A percentile compares a stretch with the other conserved stretches of the same genome.
These are phyloP conservation scores for Alces alces DNA, from an alignment of 2,113 vertebrate genomes.

Conservation along the genomic window DNA sequence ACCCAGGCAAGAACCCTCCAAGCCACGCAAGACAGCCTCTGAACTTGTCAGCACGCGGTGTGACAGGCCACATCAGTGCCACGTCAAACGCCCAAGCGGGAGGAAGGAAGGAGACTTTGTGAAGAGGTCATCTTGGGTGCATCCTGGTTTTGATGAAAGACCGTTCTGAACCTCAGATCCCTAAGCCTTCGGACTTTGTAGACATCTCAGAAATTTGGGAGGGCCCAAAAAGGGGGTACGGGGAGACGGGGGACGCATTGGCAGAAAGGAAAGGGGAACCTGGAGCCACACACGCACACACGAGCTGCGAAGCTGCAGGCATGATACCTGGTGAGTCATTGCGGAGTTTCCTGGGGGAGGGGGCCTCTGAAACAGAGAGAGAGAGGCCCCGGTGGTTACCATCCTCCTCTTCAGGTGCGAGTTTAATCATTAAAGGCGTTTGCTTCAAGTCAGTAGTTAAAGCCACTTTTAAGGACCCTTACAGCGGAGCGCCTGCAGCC, in stretches of 20 bases:
- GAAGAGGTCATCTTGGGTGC: slow-evolving; percentile 53
- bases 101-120: slow-evolving; percentile 39
- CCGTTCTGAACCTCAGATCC: slow-evolving; percentile 61
- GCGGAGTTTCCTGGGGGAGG: slow-evolving; percentile 93
- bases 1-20: slow-evolving; percentile 58
- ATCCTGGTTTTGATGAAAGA: slow-evolving; percentile 63
- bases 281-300: slow-evolving; percentile 64
- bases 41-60: not conserved
- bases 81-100: slow-evolving; percentile 7
- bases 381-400: slow-evolving; percentile 80
- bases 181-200: slow-evolving; percentile 80
- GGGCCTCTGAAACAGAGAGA: slow-evolving; percentile 98
- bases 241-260: not conserved
- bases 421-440: slow-evolving; percentile 55
- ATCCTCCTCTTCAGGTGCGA: slow-evolving; percentile 49
- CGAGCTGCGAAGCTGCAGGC: slow-evolving; percentile 81
- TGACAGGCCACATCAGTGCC: not conserved
- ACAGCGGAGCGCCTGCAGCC: not conserved
- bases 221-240: slow-evolving; percentile 36
- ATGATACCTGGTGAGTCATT: slow-evolving; percentile 94
- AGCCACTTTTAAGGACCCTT: not conserved
- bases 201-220: slow-evolving; percentile 72
- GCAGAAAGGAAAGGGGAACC: slow-evolving; percentile 71
- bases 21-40: slow-evolving; percentile 32
- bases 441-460: not conserved